A percentile compares a stretch with the other conserved stretches of the same genome.
These are phyloP conservation scores for Rhagonycha lutea DNA, from an alignment of 2,888 invertebrate species.

Conservation along the genomic window DNA sequence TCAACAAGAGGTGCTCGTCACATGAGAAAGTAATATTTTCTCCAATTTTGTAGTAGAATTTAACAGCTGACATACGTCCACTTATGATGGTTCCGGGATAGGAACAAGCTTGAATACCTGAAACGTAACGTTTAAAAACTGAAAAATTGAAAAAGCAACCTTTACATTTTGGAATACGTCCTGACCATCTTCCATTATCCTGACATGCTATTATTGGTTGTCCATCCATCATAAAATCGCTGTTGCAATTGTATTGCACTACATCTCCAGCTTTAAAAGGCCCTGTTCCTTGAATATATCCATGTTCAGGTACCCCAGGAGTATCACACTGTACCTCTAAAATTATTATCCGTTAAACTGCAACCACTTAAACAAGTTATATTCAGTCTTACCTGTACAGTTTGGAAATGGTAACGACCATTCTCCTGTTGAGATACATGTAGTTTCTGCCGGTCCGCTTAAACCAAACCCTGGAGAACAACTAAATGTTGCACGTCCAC, in stretches of 20 bases:
- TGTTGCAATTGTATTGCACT: constrained; percentile 85
- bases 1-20: constrained; percentile 73
- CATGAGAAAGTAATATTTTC: constrained; percentile 85
- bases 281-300: constrained; percentile 77
- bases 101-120: constrained; percentile 72
- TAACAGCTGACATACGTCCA: constrained; percentile 83
- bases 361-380: background rate
- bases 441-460: constrained; percentile 73
- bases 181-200: constrained; percentile 85
- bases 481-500: constrained; percentile 79
- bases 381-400: constrained; percentile 64
- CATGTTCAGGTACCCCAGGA: constrained; percentile 74
- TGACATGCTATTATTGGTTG: constrained; percentile 89
- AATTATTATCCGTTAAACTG: background rate
- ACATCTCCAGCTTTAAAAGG: constrained; percentile 84
- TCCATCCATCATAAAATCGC: constrained; percentile 88
- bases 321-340: constrained; percentile 80
- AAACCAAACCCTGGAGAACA: constrained; percentile 79
- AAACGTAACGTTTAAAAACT: background rate
- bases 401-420: constrained; percentile 79
- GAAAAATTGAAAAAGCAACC: background rate
- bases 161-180: constrained; percentile 81
- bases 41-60: constrained; percentile 86
- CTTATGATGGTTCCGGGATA: constrained; percentile 87
- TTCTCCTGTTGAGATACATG: constrained; percentile 76